phyloP scores from a whole-genome alignment of 2,113 vertebrate genomes.

The Eubucco bourcierii region DNA sequence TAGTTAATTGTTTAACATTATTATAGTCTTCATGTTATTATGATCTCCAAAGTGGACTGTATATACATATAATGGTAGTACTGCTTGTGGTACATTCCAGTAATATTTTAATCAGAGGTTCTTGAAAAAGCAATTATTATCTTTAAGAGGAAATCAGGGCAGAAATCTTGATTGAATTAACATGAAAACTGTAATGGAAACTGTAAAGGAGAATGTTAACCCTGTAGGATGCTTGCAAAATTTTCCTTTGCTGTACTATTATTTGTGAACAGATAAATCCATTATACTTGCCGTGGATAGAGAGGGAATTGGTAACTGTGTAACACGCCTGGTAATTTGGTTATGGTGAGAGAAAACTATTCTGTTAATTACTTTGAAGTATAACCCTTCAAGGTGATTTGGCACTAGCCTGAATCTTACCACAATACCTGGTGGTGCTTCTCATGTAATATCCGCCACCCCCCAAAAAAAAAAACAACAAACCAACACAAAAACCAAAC shows the following conservation, averaged over 20 bases:
- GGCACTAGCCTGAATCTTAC: background rate
- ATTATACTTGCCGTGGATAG: background rate
- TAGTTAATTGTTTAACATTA: slow-evolving; percentile 48
- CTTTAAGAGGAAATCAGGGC: slow-evolving; percentile 48
- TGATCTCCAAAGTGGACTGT: background rate
- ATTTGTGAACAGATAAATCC: background rate
- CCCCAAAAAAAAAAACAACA: too few relatives aligned
- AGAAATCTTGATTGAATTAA: slow-evolving; percentile 60
- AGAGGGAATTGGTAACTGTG: background rate
- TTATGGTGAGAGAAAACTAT: background rate
- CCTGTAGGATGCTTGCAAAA: background rate
- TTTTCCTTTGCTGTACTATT: slow-evolving; percentile 23
- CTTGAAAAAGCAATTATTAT: slow-evolving; percentile 62
- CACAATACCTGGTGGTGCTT: background rate
- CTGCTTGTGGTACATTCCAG: slow-evolving; percentile 38
- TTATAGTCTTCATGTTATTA: slow-evolving; percentile 26
- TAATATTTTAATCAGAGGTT: slow-evolving; percentile 58
- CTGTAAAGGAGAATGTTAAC: slow-evolving; percentile 15
- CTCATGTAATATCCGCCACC: background rate
- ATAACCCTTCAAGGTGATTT: background rate
- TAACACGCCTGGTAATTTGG: background rate
- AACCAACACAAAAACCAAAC: too few relatives aligned
- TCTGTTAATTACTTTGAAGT: background rate
- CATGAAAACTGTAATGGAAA: slow-evolving; percentile 45
- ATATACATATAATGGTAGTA: slow-evolving; percentile 17